A percentile compares a stretch with the other conserved stretches of the same genome.
These are phyloP conservation scores for Armadillidium nasatum DNA, from an alignment of 1,140 invertebrate genomes.

Conservation along the genomic window DNA sequence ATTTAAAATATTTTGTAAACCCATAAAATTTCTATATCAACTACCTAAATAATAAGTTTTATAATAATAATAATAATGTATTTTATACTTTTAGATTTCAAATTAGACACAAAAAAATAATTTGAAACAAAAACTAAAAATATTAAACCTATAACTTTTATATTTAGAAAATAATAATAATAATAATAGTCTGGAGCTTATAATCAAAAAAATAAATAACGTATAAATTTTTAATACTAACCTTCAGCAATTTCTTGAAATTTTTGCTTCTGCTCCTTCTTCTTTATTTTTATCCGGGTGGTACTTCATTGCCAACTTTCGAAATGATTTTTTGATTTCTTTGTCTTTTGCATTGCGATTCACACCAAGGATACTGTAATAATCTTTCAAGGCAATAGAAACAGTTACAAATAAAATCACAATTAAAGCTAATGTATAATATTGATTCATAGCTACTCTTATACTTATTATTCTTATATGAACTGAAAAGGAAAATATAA, in stretches of 20 bases:
- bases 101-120: too few relatives aligned
- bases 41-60: too few relatives aligned
- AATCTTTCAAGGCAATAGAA: neutral
- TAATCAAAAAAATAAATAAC: too few relatives aligned
- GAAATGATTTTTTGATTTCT: neutral
- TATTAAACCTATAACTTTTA: too few relatives aligned
- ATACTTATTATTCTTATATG: too few relatives aligned
- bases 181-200: too few relatives aligned
- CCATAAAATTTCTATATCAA: neutral
- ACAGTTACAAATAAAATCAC: neutral
- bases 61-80: too few relatives aligned
- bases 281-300: neutral
- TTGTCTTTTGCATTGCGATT: neutral
- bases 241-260: neutral
- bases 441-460: neutral
- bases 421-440: neutral
- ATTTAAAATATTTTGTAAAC: neutral
- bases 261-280: neutral
- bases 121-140: too few relatives aligned
- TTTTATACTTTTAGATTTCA: too few relatives aligned
- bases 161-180: too few relatives aligned
- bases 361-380: constrained; percentile 1
- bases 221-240: too few relatives aligned
- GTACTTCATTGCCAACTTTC: neutral
- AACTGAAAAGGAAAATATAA: neutral